Base-by-base conservation (phyloP, 2,888 invertebrate species). In the Synanthedon vespiformis region DNA sequence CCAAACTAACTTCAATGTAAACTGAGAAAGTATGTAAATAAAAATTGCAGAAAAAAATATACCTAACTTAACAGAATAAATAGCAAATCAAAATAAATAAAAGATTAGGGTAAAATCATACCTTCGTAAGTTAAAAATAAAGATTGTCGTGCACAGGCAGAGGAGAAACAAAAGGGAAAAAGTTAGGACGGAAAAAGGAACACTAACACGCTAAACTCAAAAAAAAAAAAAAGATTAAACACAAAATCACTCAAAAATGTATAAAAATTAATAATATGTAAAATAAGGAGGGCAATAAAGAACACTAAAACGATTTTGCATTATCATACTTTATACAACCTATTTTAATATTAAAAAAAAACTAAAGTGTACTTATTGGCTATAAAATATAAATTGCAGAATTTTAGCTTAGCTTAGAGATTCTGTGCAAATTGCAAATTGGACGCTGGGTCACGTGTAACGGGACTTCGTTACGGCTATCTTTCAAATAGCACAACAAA, bases 401-500 rank as follows among this genome's bases (percentile, higher is more conserved):
- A 44, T 44, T 22, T 22, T 22, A 44, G 11, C 6, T 44, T 44
- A 64, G 57, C 63, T 13, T 14, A 65, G 61, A 73, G 61, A 71
- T 68, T 66, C 61, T 61, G 69, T 68, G 68, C 67, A 58, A 51
- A 57, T 54, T 50, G 54, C 49, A 51, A 44, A 54, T 49, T 14
- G 6, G 13, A 52, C 18, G 22, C 56, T 51, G 50, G 62, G 59
- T 66, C 61, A 61, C 59, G 67, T 71, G 68, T 70, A 65, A 56
- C 62, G 64, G 10, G 70, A 57, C 82, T 81, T 83, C 77, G 81
- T 71, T 61, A 59, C 56, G 69, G 81, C 85, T 85, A 84, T 84
- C 84, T 82, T 62, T 72, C 56, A 81, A 85, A 85, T 85, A 85
- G 84, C 77, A 69, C 63, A 74, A 77, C 77, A 82, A 82, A 84